These are phyloP conservation scores for Myocastor coypus DNA, from an alignment of 2,113 vertebrate species.

Conservation along the genomic window DNA sequence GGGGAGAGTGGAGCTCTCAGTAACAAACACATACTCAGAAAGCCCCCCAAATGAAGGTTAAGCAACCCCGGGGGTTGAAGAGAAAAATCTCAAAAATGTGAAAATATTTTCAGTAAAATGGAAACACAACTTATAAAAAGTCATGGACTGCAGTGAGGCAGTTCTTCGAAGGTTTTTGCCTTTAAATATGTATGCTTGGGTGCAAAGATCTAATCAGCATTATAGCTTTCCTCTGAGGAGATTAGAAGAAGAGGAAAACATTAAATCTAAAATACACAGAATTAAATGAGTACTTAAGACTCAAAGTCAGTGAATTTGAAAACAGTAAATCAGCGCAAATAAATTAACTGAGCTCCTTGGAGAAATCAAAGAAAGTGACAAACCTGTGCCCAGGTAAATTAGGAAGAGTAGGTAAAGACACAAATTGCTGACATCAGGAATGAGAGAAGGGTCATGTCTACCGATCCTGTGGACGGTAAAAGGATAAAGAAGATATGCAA, in stretches of 20 bases:
- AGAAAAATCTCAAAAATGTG: neutral
- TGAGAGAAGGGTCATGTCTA: neutral
- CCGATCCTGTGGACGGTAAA: neutral
- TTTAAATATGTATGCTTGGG: neutral
- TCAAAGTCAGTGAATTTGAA: neutral
- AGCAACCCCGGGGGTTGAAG: too few species aligned
- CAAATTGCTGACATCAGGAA: neutral
- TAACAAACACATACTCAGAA: neutral
- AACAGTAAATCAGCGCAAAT: neutral
- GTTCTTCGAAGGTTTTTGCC: neutral
- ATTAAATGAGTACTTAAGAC: neutral
- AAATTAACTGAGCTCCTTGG: neutral
- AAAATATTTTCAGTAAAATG: neutral
- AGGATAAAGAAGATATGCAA: neutral
- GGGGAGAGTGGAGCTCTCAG: neutral
- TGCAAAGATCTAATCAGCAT: neutral
- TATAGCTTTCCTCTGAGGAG: neutral
- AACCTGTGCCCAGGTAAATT: neutral
- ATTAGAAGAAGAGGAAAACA: neutral
- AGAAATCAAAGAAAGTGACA: neutral
- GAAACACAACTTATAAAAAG: neutral
- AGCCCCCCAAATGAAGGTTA: neutral
- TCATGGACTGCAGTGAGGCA: neutral
- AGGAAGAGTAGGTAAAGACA: neutral
- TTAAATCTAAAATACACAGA: neutral